A percentile compares a stretch with the other conserved stretches of the same genome.
Evolutionary conservation across 1,140 invertebrate genomes (phyloP).

Genomic region (Oppia nitens): DNA sequence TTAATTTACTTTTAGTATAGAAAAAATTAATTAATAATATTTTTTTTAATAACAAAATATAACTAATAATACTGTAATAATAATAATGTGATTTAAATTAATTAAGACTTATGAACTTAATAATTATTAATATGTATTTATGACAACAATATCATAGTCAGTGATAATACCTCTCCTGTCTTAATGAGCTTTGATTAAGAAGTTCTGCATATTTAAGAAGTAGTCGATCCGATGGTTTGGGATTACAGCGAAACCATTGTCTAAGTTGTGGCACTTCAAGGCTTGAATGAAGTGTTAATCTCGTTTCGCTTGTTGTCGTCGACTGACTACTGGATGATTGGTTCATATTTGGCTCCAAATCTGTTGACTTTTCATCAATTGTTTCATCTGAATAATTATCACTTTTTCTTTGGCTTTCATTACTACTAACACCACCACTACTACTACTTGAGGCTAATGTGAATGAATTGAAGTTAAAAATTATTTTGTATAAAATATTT

Average conservation of each 20-base stretch:
- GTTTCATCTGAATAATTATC: constrained; percentile 16
- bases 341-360: not conserved
- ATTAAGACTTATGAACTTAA: too few relatives aligned
- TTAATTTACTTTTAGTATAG: too few relatives aligned
- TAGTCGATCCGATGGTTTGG: constrained; percentile 24
- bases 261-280: constrained; percentile 26
- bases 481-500: too few relatives aligned
- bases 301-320: constrained; percentile 14
- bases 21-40: too few relatives aligned
- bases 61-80: too few relatives aligned
- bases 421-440: constrained; percentile 15
- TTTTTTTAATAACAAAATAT: too few relatives aligned
- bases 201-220: constrained; percentile 24
- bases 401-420: not conserved
- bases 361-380: not conserved
- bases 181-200: constrained; percentile 26
- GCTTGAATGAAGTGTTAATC: constrained; percentile 27
- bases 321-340: constrained; percentile 5
- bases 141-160: too few relatives aligned
- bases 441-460: not conserved
- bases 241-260: constrained; percentile 24
- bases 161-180: constrained; percentile 25
- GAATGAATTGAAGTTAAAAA: constrained; percentile 17
- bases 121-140: too few relatives aligned
- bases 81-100: too few relatives aligned